Conservation (phyloP, 2,113 vertebrate genomes). For the Choloepus hoffmanni region DNA sequence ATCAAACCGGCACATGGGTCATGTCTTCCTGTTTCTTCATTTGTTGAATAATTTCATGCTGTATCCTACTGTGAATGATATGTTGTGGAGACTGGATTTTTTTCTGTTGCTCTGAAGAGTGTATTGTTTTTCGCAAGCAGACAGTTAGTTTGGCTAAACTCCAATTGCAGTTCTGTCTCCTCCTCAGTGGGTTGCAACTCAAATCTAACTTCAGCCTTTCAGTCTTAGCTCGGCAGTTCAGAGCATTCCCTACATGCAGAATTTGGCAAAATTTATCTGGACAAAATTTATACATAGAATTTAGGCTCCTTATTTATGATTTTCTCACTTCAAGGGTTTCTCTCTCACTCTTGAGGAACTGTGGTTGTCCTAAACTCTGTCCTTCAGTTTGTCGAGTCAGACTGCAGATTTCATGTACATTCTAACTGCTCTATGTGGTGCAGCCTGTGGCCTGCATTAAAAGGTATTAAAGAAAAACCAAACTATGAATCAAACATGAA, state of each 20-base stretch:
- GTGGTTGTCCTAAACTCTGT: neutral
- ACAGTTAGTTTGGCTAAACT: neutral
- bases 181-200: neutral
- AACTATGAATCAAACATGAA: neutral
- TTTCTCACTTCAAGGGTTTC: neutral
- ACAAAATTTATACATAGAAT: neutral
- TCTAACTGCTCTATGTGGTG: neutral
- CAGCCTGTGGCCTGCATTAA: neutral
- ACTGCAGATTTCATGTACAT: neutral
- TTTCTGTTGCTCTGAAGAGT: neutral
- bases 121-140: neutral
- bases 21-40: neutral
- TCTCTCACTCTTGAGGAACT: neutral
- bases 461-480: neutral
- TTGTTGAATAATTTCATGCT: neutral
- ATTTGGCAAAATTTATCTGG: neutral
- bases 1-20: neutral
- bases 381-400: neutral
- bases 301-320: neutral
- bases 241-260: neutral
- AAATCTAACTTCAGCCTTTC: neutral
- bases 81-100: neutral
- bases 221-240: neutral
- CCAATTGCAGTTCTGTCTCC: neutral
- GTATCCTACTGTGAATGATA: neutral